Evolutionary conservation across 2,888 invertebrate species (phyloP).

Genomic region (Drosophila dives): DNA sequence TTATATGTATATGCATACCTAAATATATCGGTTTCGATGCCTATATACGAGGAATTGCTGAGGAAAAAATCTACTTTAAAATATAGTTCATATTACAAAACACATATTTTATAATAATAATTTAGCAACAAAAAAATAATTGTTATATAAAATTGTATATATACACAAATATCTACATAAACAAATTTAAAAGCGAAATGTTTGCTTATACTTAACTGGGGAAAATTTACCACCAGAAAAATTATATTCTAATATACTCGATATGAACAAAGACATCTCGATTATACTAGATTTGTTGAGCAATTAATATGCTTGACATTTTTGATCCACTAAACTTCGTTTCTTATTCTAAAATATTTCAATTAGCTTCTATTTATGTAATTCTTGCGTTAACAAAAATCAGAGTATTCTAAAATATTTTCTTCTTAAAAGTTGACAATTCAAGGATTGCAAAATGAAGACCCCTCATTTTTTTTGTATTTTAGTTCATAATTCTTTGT

Average conservation of each 20-base stretch:
- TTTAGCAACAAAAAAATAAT: background rate
- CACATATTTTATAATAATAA: background rate
- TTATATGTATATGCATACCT: too few species aligned
- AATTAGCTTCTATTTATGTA: background rate
- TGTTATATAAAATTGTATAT: background rate
- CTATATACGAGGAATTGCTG: background rate
- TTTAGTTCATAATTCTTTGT: too few species aligned
- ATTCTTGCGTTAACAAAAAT: background rate
- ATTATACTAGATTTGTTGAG: background rate
- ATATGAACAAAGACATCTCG: background rate
- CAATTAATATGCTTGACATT: background rate
- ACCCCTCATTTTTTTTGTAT: too few species aligned
- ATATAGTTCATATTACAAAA: background rate
- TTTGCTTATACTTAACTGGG: background rate
- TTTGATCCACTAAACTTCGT: background rate
- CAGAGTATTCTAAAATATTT: background rate
- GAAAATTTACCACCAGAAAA: background rate
- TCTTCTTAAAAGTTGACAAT: background rate
- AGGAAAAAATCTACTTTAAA: background rate
- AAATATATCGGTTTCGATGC: background rate
- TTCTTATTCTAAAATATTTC: background rate
- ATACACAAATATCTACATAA: background rate
- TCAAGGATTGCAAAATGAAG: too few species aligned
- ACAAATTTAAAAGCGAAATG: background rate
- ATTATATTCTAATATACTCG: background rate